phyloP scores from a whole-genome alignment of 2,113 vertebrate species.

The Mystacornis crossleyi region DNA sequence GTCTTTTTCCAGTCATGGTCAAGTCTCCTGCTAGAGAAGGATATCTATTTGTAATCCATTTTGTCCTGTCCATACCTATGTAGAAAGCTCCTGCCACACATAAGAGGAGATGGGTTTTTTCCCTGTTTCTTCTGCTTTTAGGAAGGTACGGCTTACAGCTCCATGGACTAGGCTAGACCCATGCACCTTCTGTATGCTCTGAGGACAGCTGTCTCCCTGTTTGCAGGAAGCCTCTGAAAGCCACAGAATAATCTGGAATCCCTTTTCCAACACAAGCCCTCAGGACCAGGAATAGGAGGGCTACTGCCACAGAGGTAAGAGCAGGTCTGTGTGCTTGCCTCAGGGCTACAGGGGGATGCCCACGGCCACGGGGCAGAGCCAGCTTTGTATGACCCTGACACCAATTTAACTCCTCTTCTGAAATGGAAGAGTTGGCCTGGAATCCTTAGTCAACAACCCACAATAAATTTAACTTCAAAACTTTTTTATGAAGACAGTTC shows the following conservation, averaged over 20 bases:
- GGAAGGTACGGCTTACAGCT: background rate
- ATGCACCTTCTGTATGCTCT: background rate
- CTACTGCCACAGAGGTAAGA: background rate
- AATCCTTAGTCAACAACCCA: background rate
- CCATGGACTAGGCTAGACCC: background rate
- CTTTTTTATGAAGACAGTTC: background rate
- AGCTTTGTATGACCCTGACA: background rate
- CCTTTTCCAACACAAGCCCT: background rate
- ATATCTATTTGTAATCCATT: background rate
- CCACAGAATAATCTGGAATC: too few relatives aligned
- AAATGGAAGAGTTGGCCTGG: background rate
- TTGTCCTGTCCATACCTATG: background rate
- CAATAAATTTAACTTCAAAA: background rate
- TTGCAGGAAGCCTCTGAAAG: background rate
- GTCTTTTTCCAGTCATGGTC: background rate
- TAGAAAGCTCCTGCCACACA: background rate
- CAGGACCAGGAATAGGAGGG: background rate
- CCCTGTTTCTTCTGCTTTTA: background rate
- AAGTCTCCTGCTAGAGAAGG: background rate
- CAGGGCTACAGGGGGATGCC: background rate
- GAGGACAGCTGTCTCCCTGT: background rate
- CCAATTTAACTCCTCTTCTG: background rate
- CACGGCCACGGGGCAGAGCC: accelerated
- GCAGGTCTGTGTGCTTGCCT: background rate
- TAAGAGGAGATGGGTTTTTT: background rate